Evolutionary conservation across 2,888 invertebrate genomes (phyloP).

Genomic region (Arge pagana): DNA sequence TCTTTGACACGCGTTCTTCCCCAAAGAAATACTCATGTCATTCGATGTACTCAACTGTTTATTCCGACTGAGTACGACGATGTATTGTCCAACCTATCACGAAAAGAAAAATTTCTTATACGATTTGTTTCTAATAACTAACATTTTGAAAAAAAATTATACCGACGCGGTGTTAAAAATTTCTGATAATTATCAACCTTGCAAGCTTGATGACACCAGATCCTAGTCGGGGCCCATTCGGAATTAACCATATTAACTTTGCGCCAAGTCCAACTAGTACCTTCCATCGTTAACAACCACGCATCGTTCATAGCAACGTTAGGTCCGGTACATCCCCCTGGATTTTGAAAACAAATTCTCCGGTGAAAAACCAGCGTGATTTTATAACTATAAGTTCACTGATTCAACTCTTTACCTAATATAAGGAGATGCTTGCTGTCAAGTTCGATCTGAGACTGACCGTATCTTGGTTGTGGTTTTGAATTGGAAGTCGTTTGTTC

Average conservation of each 20-base stretch:
- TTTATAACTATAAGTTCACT: not conserved
- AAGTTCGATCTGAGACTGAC: slow-evolving; percentile 87
- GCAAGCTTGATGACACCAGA: slow-evolving; percentile 94
- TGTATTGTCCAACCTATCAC: slow-evolving; percentile 70
- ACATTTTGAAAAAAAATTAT: not conserved
- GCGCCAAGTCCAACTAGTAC: slow-evolving; percentile 73
- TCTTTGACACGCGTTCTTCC: slow-evolving; percentile 43
- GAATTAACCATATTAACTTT: slow-evolving; percentile 76
- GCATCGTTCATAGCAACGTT: slow-evolving; percentile 86
- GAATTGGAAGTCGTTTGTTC: slow-evolving; percentile 72
- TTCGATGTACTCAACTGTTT: slow-evolving; percentile 43
- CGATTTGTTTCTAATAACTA: too few relatives aligned
- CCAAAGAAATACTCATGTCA: slow-evolving; percentile 48
- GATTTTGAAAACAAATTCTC: slow-evolving; percentile 2
- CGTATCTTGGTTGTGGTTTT: slow-evolving; percentile 84
- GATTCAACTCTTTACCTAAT: slow-evolving; percentile 65
- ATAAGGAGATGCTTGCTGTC: slow-evolving; percentile 79
- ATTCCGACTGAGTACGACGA: slow-evolving; percentile 74
- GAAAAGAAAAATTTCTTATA: slow-evolving; percentile 14
- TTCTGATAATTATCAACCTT: slow-evolving; percentile 58
- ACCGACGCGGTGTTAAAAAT: not conserved
- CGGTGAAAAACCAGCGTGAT: slow-evolving; percentile 3
- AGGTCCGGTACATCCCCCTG: slow-evolving; percentile 84
- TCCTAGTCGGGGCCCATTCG: slow-evolving; percentile 81
- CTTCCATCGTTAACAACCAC: slow-evolving; percentile 84